Evolutionary conservation across 2,888 invertebrate genomes (phyloP).

Genomic region (Pandemis corylana): DNA sequence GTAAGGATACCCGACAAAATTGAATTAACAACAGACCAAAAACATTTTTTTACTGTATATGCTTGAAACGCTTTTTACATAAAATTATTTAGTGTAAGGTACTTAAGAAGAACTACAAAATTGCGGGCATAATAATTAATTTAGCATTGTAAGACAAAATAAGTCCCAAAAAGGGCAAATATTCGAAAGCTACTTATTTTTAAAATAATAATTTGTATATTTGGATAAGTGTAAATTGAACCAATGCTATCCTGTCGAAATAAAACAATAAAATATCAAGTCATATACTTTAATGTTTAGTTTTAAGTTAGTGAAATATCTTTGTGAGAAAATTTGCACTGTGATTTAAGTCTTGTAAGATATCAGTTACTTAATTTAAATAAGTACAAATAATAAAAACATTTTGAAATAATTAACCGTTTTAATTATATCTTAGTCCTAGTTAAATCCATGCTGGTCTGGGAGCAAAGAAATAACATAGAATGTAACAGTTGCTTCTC

Average conservation of each 20-base stretch:
- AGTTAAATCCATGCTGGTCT: too few species aligned
- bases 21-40: neutral
- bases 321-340: constrained; percentile 39
- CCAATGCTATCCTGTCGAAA: neutral
- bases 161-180: neutral
- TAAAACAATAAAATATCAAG: neutral
- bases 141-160: neutral
- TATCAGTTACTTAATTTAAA: constrained; percentile 37
- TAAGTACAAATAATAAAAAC: constrained; percentile 40
- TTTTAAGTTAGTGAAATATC: constrained; percentile 27
- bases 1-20: too few species aligned
- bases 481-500: too few species aligned
- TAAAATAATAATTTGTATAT: neutral
- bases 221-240: neutral
- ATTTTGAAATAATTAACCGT: constrained; percentile 7
- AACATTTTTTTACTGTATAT: neutral
- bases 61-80: neutral
- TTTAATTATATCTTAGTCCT: neutral
- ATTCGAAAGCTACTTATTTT: too few species aligned
- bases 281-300: constrained; percentile 8
- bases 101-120: neutral
- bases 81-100: neutral
- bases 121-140: neutral
- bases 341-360: constrained; percentile 41
- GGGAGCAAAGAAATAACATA: too few species aligned